phyloP scores from a whole-genome alignment of 2,888 invertebrate genomes.

The Gasteruption jaculator region DNA sequence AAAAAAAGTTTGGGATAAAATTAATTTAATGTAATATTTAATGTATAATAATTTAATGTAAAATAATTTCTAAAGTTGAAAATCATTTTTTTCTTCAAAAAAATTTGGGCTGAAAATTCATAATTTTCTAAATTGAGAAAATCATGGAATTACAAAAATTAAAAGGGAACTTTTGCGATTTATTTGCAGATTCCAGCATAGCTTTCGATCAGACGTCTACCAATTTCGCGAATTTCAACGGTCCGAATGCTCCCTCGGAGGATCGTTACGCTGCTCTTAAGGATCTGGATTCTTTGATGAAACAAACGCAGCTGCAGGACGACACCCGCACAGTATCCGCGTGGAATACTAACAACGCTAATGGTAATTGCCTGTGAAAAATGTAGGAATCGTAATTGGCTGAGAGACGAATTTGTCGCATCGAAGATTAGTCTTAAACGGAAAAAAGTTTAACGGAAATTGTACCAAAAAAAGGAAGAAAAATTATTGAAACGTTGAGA shows the following conservation, averaged over 20 bases:
- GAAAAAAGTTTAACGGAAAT: no score
- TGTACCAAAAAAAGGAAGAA: no score
- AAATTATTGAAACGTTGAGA: no score
- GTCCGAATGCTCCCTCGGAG: slow-evolving; percentile 54
- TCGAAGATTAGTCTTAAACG: no score
- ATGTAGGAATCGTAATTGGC: no score
- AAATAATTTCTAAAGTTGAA: background rate
- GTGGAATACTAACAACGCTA: slow-evolving; percentile 38
- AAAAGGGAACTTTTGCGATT: background rate
- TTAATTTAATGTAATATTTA: no score
- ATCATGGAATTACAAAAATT: background rate
- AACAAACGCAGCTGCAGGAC: slow-evolving; percentile 47
- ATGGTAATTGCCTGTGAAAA: no score
- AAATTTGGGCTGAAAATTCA: background rate
- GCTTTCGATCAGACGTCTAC: no score
- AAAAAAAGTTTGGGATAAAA: no score
- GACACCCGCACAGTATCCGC: slow-evolving; percentile 31
- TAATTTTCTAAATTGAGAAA: background rate
- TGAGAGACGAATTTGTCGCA: no score
- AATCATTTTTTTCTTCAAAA: background rate
- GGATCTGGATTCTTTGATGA: slow-evolving; percentile 75
- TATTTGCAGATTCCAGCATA: no score
- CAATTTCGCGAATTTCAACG: slow-evolving; percentile 36
- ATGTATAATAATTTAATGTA: background rate
- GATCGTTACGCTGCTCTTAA: slow-evolving; percentile 95